Base-by-base conservation (phyloP, 2,888 invertebrate genomes). In the Trichopria drosophilae region DNA sequence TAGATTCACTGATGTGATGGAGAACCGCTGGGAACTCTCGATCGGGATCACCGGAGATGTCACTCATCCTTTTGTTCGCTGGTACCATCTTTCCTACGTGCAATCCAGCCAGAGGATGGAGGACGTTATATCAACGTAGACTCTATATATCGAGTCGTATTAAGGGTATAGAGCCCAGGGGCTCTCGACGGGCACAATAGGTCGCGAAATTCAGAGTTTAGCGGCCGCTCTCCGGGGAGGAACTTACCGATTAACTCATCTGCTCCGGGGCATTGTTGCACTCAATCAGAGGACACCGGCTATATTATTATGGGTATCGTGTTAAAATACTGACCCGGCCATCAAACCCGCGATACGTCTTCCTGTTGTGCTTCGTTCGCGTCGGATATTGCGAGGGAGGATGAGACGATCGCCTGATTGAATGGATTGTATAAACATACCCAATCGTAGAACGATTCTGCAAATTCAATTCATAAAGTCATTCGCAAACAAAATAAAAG, bases 231-330 rank as follows among this genome's bases (percentile, higher is more conserved):
- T 63, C 61, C 62, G 63, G 67, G 66, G 70, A 75, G 75, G 75
- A 75, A 75, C 75, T 75, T 69, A 64, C 65, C 75, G 73, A 75
- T 75, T 75, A 75, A 75, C 73, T 75, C 74, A 75, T 75, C 72
- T 73, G 67, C 39, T 51, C 65, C 58, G 59, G 59, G 60, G 68
- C 70, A 73, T 75, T 75, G 75, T 75, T 74, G 68, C 65, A 62
- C 65, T 72, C 70, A 75, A 73, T 72, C 68, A 67, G 69, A 68
- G 69, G 65, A 70, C 63, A 70, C 65, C 55, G 57, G 10, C 59
- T 61, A 56, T 50, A 53, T 55, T 68, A 65, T 66, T 65, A 62
- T 64, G 64, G 64, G 65, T 69, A 68, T 71, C 69, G 64, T 59
- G 61, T 64, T 63, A 62, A 65, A 61, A 61, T 65, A 63, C 59